phyloP scores from a whole-genome alignment of 1,140 invertebrate species.

The Batillaria attramentaria region DNA sequence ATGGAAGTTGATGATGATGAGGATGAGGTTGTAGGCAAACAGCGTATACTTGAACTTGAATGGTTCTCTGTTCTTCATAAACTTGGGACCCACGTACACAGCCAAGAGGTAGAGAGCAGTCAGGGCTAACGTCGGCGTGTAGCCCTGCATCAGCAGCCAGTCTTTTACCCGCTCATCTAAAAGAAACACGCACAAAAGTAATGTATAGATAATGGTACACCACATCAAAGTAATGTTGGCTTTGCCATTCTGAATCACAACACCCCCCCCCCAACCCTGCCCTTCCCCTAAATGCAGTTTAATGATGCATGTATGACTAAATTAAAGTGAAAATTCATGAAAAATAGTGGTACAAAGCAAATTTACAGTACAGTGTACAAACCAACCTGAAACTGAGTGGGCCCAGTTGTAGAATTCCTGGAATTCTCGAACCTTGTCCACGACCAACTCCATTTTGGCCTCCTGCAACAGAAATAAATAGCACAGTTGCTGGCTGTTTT shows the following conservation, averaged over 20 bases:
- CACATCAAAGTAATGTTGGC: too few species aligned
- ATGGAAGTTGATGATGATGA: slow-evolving; percentile 88
- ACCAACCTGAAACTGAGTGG: slow-evolving; percentile 54
- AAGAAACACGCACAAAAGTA: slow-evolving; percentile 20
- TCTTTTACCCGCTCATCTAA: slow-evolving; percentile 80
- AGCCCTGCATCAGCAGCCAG: slow-evolving; percentile 93
- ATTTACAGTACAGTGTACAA: too few species aligned
- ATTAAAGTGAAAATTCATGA: too few species aligned
- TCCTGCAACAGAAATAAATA: background rate
- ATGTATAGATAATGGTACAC: too few species aligned
- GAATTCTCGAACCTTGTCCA: slow-evolving; percentile 58
- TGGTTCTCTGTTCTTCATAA: slow-evolving; percentile 87
- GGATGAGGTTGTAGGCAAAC: slow-evolving; percentile 88
- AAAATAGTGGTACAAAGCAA: too few species aligned
- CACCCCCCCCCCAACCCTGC: too few species aligned
- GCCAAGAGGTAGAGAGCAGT: slow-evolving; percentile 87
- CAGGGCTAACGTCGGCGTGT: slow-evolving; percentile 87
- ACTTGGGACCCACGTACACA: slow-evolving; percentile 82
- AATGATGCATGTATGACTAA: too few species aligned
- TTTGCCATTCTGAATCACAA: too few species aligned
- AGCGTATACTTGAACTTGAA: slow-evolving; percentile 84
- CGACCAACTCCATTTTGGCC: slow-evolving; percentile 58
- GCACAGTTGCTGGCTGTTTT: background rate
- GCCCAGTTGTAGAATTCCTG: slow-evolving; percentile 61
- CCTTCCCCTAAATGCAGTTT: too few species aligned